Evolutionary conservation across 2,113 vertebrate species (phyloP).

Genomic region (Puffinus mauretanicus): DNA sequence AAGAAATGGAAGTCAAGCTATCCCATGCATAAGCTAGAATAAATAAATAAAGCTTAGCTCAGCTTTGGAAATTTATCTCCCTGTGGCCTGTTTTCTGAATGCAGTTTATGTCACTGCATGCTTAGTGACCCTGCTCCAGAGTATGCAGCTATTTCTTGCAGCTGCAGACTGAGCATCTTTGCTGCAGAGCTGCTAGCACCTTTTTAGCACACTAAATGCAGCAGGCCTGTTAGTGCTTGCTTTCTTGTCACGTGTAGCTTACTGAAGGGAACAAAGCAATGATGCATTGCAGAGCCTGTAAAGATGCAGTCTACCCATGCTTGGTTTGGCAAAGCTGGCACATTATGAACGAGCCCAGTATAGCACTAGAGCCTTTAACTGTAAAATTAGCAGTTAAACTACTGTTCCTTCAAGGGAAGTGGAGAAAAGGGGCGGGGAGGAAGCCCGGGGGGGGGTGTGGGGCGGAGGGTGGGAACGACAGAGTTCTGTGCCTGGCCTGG

Average conservation of each 20-base stretch:
- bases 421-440: neutral
- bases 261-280: neutral
- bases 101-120: neutral
- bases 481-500: too few species aligned
- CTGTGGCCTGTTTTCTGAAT: neutral
- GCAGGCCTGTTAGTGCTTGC: neutral
- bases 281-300: too few species aligned
- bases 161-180: neutral
- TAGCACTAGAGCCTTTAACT: neutral
- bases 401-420: neutral
- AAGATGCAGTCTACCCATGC: neutral
- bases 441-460: too few species aligned
- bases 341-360: neutral
- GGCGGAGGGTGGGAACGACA: accelerated
- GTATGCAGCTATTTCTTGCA: neutral
- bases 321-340: neutral
- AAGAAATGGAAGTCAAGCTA: neutral
- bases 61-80: neutral
- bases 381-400: neutral
- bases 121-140: too few species aligned
- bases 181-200: neutral
- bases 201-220: neutral
- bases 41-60: neutral
- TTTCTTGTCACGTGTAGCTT: neutral
- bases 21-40: neutral